These are phyloP conservation scores for Meiosimyza platycephala DNA, from an alignment of 2,888 invertebrate species.

Conservation along the genomic window DNA sequence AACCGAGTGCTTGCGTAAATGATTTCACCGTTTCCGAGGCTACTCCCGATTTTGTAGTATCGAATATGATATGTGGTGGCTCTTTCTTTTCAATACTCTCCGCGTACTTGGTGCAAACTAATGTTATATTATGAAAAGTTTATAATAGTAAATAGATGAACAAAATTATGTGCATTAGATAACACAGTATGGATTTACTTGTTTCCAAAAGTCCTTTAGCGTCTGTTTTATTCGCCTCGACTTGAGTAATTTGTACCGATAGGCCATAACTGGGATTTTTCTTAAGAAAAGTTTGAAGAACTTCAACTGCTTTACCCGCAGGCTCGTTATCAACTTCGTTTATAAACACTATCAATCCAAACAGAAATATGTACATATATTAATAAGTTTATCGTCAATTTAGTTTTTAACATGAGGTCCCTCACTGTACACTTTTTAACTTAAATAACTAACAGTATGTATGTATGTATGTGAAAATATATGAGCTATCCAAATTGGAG, in stretches of 20 bases:
- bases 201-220: constrained; percentile 77
- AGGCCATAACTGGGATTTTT: constrained; percentile 77
- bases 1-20: constrained; percentile 80
- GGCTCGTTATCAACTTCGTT: constrained; percentile 80
- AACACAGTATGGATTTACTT: constrained; percentile 68
- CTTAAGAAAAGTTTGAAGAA: constrained; percentile 77
- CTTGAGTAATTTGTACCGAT: constrained; percentile 69
- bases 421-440: no score
- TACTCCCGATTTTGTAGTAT: constrained; percentile 83
- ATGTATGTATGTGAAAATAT: no score
- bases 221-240: constrained; percentile 79
- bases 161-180: not conserved
- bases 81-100: constrained; percentile 74
- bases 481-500: no score
- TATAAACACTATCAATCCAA: constrained; percentile 72
- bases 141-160: not conserved
- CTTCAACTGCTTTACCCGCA: constrained; percentile 78
- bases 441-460: no score
- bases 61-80: constrained; percentile 83
- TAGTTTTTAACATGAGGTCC: no score
- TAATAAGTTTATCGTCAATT: no score
- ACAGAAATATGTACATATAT: no score
- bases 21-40: constrained; percentile 88
- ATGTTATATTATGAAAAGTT: not conserved
- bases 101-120: constrained; percentile 81